Conservation (phyloP, 2,797 vertebrate species). For the Phataginus tricuspis region DNA sequence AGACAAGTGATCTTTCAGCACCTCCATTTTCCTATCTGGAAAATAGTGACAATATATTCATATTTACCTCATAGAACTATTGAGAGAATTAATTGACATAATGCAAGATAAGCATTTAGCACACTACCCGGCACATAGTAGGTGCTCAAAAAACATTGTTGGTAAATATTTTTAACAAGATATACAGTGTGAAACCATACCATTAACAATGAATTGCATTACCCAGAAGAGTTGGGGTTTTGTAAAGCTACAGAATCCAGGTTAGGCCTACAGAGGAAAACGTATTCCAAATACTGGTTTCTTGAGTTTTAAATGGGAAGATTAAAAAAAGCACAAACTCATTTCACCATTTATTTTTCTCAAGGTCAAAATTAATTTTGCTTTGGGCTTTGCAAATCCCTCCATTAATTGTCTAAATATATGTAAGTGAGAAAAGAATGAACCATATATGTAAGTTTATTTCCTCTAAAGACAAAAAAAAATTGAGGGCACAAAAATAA, state of each 20-base stretch:
- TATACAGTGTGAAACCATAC: neutral
- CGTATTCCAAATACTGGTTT: neutral
- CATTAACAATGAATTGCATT: neutral
- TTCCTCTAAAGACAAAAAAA: constrained; percentile 52
- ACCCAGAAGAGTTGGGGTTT: neutral
- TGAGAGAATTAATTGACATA: neutral
- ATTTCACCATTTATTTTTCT: constrained; percentile 43
- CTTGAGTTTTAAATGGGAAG: neutral
- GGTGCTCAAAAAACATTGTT: neutral
- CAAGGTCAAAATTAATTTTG: constrained; percentile 68
- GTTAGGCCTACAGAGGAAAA: constrained; percentile 9
- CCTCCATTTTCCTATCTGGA: neutral
- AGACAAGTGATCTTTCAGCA: neutral
- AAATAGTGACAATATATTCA: neutral
- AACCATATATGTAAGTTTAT: constrained; percentile 31
- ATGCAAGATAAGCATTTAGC: neutral
- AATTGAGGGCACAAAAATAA: neutral
- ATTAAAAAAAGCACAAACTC: constrained; percentile 49
- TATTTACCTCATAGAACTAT: neutral
- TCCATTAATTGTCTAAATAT: constrained; percentile 70
- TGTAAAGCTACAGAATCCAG: neutral
- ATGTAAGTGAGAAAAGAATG: constrained; percentile 14
- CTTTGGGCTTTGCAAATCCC: constrained; percentile 58
- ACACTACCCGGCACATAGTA: neutral
- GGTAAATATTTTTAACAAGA: constrained; percentile 5